Base-by-base conservation (phyloP, 2,797 vertebrate genomes). In the Silurus aristotelis region DNA sequence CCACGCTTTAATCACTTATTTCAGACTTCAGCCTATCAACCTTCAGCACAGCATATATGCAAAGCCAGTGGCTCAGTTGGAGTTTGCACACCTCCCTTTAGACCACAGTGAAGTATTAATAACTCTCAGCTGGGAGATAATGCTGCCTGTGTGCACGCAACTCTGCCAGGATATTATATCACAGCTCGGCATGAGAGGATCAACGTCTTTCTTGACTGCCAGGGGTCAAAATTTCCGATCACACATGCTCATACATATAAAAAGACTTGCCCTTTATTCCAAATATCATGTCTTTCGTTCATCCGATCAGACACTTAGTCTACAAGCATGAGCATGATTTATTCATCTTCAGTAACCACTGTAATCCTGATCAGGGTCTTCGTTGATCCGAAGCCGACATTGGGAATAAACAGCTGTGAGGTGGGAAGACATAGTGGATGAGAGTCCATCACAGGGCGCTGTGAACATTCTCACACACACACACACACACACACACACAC, bases 91-190 rank as follows among this genome's bases (percentile, higher is more conserved):
- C 87, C 70, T 77, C 86, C 87, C 90, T 80, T 85, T 88, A 88
- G 83, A 85, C 84, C 79, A 86, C 83, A 77, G 73, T 66, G 78
- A 77, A 90, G 91, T 93, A 92, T 94, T 94, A 94, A 93, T 93
- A 91, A 88, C 86, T 80, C 80, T 56, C 70, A 77, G 70, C 55
- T 73, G 91, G 90, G 87, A 85, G 85, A 87, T 89, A 92, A 76
- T 90, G 64, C 83, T 86, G 88, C 84, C 67, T 85, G 83, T 67
- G 87, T 46, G 80, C 75, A 79, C 70, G 88, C 89, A 89, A 89
- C 91, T 89, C 89, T 89, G 91, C 90, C 91, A 92, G 92, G 89
- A 89, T 92, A 92, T 95, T 94, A 95, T 93, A 92, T 95, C 93
- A 95, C 92, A 93, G 93, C 92, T 92, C 94, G 88, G 91, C 91